phyloP scores from a whole-genome alignment of 2,113 vertebrate genomes.

The Lonchura striata region DNA sequence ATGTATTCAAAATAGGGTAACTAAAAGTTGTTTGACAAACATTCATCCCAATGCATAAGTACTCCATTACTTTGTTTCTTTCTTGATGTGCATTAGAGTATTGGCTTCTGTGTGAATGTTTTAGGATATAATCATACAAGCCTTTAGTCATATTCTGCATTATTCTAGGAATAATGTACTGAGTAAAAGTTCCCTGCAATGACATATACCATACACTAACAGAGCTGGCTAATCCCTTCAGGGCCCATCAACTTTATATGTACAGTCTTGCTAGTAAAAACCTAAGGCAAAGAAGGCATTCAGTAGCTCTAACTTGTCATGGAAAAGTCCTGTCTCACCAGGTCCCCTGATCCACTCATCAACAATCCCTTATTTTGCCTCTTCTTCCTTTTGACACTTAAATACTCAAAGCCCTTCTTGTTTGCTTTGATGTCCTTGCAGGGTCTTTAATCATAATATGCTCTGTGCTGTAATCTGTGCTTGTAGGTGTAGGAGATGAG shows the following conservation, averaged over 20 bases:
- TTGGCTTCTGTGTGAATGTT: neutral
- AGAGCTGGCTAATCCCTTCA: neutral
- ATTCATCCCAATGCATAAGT: neutral
- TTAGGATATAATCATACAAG: neutral
- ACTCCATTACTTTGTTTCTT: neutral
- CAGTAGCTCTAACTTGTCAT: neutral
- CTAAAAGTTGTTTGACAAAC: neutral
- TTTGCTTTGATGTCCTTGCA: neutral
- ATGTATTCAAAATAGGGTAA: neutral
- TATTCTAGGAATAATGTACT: neutral
- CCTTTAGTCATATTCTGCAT: neutral
- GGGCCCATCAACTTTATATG: neutral
- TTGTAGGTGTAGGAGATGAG: neutral
- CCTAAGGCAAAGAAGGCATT: neutral
- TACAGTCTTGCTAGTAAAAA: neutral
- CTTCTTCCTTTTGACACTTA: neutral
- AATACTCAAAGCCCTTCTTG: neutral
- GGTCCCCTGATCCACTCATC: neutral
- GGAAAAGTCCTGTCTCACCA: neutral
- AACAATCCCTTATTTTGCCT: neutral
- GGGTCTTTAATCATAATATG: neutral
- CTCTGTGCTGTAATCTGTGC: neutral
- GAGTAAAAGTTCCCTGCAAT: neutral
- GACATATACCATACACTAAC: neutral
- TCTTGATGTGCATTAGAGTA: neutral